Evolutionary conservation across 2,797 vertebrate genomes (phyloP).

Genomic region (Bufotes viridis): DNA sequence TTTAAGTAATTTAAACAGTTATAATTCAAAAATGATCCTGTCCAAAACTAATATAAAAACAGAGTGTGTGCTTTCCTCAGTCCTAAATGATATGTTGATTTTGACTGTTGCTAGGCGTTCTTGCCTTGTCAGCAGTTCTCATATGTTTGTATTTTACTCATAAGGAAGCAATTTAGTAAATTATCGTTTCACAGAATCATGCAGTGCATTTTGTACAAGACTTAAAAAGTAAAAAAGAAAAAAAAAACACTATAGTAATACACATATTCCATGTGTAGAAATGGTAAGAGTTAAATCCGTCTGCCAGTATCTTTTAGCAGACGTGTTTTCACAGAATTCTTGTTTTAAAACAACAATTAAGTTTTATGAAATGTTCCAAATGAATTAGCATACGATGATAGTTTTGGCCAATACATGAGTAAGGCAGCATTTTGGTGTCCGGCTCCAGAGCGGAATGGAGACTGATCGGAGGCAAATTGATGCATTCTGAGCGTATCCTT

Average conservation of each 20-base stretch:
- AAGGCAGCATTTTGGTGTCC: too few relatives aligned
- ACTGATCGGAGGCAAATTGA: too few relatives aligned
- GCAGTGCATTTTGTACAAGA: conserved; percentile 42
- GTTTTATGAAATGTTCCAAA: too few relatives aligned
- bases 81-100: conserved; percentile 33
- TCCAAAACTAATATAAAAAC: background rate
- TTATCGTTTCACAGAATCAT: conserved; percentile 37
- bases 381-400: too few relatives aligned
- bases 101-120: conserved; percentile 46
- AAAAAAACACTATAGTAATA: conserved; percentile 16
- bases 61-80: background rate
- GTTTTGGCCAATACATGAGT: too few relatives aligned
- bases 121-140: conserved; percentile 47
- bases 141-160: conserved; percentile 51
- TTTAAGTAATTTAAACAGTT: background rate
- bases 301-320: background rate
- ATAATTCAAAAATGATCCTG: background rate
- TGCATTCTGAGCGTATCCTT: too few relatives aligned
- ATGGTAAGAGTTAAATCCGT: background rate
- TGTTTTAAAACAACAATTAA: too few relatives aligned
- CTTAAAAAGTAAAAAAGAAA: conserved; percentile 44
- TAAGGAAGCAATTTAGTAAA: conserved; percentile 58
- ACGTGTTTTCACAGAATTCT: background rate
- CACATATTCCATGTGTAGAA: conserved; percentile 12
- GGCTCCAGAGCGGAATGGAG: too few relatives aligned